Evolutionary conservation across 2,888 invertebrate species (phyloP), one percentile per base, ranked within the genome.

Genomic region (Octodonta nipae): DNA sequence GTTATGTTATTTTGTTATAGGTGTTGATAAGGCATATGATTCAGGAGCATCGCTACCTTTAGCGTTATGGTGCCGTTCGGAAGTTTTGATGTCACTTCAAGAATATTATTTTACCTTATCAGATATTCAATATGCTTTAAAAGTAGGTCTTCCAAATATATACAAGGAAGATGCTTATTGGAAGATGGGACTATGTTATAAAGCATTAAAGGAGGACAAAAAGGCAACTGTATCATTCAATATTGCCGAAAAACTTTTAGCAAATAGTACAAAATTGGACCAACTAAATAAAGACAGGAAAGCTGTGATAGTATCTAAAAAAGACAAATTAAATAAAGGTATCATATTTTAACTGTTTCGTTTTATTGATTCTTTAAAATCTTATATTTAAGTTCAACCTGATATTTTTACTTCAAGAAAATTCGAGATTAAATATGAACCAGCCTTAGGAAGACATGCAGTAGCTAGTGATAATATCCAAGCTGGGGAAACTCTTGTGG

Each of bases 401-500:
- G n/a, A n/a, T n/a, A n/a, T n/a, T n/a, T n/a, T n/a, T n/a, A n/a
- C n/a, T n/a, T n/a, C n/a, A n/a, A n/a, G 63, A 20, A 63, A 72
- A 43, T 51, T 81, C 10, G 66, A 69, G 28, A 68, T 82, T 26
- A 59, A 68, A 26, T 70, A 71, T 35, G 69, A 70, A n/a, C 56
- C 67, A 33, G 64, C 62, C 1, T 71, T 73, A 51, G 86, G 87
- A 7, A 70, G 81, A 14, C 80, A 72, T 50, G 72, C 77, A 1
- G 71, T 78, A 1, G 81, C 86, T 3, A 67, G 65, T 30, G 61
- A 66, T 6, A 51, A 61, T 1, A 68, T 82, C 20, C 63, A 64
- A 40, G 71, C 81, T 0, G 86, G 86, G 0, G 82, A 85, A 51
- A 70, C 74, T 1, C 56, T 88, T 8, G 64, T 82, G 1, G 68